A percentile compares a stretch with the other conserved stretches of the same genome.
These are phyloP conservation scores for Chaetogeoica ovagalla DNA, from an alignment of 2,888 invertebrate species.

Conservation along the genomic window DNA sequence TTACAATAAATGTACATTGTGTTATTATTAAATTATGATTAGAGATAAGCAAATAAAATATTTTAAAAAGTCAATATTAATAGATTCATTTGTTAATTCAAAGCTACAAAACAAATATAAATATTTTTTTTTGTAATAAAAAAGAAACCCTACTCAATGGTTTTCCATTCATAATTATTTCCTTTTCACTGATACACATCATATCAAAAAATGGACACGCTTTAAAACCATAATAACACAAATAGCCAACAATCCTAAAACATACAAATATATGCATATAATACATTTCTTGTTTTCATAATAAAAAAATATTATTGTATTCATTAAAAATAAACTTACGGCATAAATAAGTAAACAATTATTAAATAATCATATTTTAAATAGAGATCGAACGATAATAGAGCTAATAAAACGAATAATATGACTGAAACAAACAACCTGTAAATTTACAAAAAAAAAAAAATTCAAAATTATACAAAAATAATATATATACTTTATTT, in stretches of 20 bases:
- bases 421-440: slow-evolving; percentile 35
- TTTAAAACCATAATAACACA: slow-evolving; percentile 44
- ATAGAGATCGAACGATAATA: slow-evolving; percentile 45
- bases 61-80: not conserved
- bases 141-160: slow-evolving; percentile 28
- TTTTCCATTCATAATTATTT: slow-evolving; percentile 48
- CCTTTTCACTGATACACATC: slow-evolving; percentile 52
- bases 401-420: slow-evolving; percentile 29
- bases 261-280: not conserved
- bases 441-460: slow-evolving; percentile 3
- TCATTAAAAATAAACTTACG: slow-evolving; percentile 23
- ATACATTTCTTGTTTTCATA: not conserved
- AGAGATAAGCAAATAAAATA: not conserved
- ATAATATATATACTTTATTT: not conserved
- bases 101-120: not conserved
- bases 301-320: not conserved
- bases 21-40: not conserved
- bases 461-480: not conserved
- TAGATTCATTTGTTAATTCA: slow-evolving; percentile 1
- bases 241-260: slow-evolving; percentile 36
- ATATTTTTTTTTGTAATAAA: not conserved
- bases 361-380: slow-evolving; percentile 43
- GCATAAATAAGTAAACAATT: slow-evolving; percentile 43
- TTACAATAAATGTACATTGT: slow-evolving; percentile 1
- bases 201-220: slow-evolving; percentile 48